Base-by-base conservation (phyloP, 2,888 invertebrate genomes). In the Halictus quadricinctus region DNA sequence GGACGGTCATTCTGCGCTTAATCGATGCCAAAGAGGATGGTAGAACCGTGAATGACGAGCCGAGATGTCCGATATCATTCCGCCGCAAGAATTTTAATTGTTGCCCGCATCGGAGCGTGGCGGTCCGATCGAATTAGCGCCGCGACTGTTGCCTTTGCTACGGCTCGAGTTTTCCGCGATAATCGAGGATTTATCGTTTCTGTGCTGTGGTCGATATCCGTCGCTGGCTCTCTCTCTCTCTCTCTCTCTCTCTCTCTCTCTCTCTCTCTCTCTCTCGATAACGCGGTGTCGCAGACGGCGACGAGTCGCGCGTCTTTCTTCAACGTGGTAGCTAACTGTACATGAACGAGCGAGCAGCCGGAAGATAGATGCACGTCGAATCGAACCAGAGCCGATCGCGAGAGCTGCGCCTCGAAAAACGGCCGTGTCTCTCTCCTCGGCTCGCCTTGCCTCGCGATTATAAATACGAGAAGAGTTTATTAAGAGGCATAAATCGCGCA, bases 61-160 rank as follows among this genome's bases (percentile, higher is more conserved):
- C 66, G 81, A 87, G 87, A 85, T 85, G 81, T 70, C 73, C 78
- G 87, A 87, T 87, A 87, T 81, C 87, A 79, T 72, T 60, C 76
- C 74, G 36, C 72, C 72, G 80, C 73, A 87, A 83, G 87, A 85
- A 87, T 88, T 85, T 87, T 88, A 88, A 88, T 87, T 85, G 80
- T 85, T 81, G 48, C 74, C 70, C 25, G 74, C 80, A 54, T 64
- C 60, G 78, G 50, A 58, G 50, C 76, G 60, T 80, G 76, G 15
- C 72, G 72, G 72, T 80, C 64, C 41, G 25, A 58, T 78, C 83
- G 80, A 80, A 82, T 85, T 81, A 82, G 77, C 76, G 6, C 72
- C 70, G 48, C 13, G 36, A 64, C 64, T 15, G 64, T 60, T 25
- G 60, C 13, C 6, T 29, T 7, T 1, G 72, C 21, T 2, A 21